Evolutionary conservation across 2,113 vertebrate species (phyloP).

Genomic region (Chloropsis cyanopogon): DNA sequence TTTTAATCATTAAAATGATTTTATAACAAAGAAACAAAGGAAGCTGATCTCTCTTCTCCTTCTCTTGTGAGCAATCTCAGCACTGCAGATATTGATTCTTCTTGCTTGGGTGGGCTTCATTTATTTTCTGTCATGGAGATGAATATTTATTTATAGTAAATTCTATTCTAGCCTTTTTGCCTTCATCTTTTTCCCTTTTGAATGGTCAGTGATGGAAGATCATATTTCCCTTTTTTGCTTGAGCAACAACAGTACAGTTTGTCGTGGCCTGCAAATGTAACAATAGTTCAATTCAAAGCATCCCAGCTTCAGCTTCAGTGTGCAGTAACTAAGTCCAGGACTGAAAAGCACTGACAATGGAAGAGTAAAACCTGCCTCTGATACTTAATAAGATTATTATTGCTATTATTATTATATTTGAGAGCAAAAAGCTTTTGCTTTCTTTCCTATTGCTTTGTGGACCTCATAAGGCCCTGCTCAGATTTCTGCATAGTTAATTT

Average conservation of each 20-base stretch:
- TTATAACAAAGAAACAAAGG: constrained; percentile 65
- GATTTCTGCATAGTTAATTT: constrained; percentile 80
- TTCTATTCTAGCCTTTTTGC: neutral
- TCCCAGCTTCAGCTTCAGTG: neutral
- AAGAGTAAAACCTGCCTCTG: constrained; percentile 26
- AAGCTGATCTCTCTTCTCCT: neutral
- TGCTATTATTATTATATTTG: constrained; percentile 55
- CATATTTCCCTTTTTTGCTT: neutral
- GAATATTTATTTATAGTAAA: constrained; percentile 23
- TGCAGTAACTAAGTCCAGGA: constrained; percentile 9
- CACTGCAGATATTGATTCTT: constrained; percentile 35
- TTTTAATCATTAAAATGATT: constrained; percentile 67
- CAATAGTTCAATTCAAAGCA: neutral
- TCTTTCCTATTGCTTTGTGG: constrained; percentile 67
- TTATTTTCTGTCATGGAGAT: constrained; percentile 24
- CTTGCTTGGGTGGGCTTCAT: neutral
- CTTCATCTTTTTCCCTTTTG: neutral
- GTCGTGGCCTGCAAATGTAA: neutral
- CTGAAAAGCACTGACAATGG: constrained; percentile 1
- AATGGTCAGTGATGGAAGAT: neutral
- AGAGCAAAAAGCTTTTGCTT: constrained; percentile 59
- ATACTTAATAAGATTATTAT: constrained; percentile 66
- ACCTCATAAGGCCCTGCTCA: constrained; percentile 64
- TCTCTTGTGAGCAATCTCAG: neutral
- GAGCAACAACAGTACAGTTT: neutral